Evolutionary conservation across 2,888 invertebrate species (phyloP), one percentile per base, ranked within the genome.

Genomic region (Nebria salina): DNA sequence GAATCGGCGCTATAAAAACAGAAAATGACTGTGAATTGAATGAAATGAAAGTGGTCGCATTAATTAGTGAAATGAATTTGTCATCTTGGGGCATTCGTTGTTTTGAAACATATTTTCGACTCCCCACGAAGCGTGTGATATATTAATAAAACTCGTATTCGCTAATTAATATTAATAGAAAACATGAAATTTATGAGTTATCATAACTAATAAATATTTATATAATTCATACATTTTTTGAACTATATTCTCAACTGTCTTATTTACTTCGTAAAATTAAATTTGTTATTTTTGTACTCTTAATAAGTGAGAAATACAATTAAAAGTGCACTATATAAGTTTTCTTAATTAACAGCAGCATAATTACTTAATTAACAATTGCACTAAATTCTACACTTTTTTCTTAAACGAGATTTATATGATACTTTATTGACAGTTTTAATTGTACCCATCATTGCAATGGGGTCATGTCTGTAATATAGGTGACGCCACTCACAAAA

Each of bases 351-450:
- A 79, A 75, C 75, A 34, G 64, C 65, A 54, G 72, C 64, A 80
- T 80, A 80, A 80, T 80, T 80, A 75, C 75, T 75, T 70, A 80
- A 80, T 80, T 80, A 80, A 80, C 54, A 70, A 75, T 34, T 41
- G 75, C 80, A 80, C 54, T 75, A 75, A 80, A 80, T 80, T 80
- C 41, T 70, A 68, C 75, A 73, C 72, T 80, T 80, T 80, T 80
- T 80, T 80, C 75, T 75, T 75, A 80, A 80, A 70, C 64, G 75
- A 80, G 80, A 80, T 80, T 80, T 80, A 80, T 75, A 72, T 80
- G 80, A 75, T 75, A 75, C 65, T 75, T 54, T 80, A 80, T 75
- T 80, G 80, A 65, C 75, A 72, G 75, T 75, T 42, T 42, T 42
- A 34, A 42, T 73, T 42, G 41, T 73, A 41, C 42, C 13, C 15